Base-by-base conservation (phyloP, 2,888 invertebrate species). In the Ganaspis brasiliensis region DNA sequence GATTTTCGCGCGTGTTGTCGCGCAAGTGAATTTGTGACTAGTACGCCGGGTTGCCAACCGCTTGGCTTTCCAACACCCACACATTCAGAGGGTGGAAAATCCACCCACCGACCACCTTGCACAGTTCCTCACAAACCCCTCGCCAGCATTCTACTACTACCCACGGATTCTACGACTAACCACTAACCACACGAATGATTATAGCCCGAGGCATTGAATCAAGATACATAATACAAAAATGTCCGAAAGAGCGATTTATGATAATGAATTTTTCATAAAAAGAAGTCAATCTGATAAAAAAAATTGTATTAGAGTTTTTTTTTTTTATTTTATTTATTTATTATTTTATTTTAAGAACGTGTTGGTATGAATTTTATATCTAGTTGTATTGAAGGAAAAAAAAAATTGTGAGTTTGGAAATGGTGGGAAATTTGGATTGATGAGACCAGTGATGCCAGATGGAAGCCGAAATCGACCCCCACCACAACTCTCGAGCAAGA, bases 31-130 rank as follows among this genome's bases (percentile, higher is more conserved):
- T 67, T 67, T 67, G 67, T 45, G 67, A 67, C 67, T 67, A 40
- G 24, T 24, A 67, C 67, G 21, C 45, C 45, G n/a, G 67, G 67
- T 67, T 67, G 37, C 67, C 67, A 67, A 45, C 67, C 67, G 40
- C 67, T 67, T 67, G 67, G 67, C 67, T 67, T 67, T 67, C 24
- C 37, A 67, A 67, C 67, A 67, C 67, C 67, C 67, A 67, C 67
- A 40, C 40, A 67, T 12, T 40, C 45, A 67, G 40, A n/a, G 40
- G 45, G 67, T 37, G 5, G 63, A 63, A n/a, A 37, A 5, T 35
- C 12, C 35, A 19, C 61, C 61, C 45, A 19, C 12, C 0, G 6
- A 0, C 1, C 3, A 5, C 45, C 45, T 24, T 1, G 1, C n/a
- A 1, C 24, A n/a, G n/a, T 19, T 8, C 16, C 49, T 49, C 16